A percentile compares a stretch with the other conserved stretches of the same genome.
Conservation (phyloP, 1,140 invertebrate species). For the Danaus plexippus region DNA sequence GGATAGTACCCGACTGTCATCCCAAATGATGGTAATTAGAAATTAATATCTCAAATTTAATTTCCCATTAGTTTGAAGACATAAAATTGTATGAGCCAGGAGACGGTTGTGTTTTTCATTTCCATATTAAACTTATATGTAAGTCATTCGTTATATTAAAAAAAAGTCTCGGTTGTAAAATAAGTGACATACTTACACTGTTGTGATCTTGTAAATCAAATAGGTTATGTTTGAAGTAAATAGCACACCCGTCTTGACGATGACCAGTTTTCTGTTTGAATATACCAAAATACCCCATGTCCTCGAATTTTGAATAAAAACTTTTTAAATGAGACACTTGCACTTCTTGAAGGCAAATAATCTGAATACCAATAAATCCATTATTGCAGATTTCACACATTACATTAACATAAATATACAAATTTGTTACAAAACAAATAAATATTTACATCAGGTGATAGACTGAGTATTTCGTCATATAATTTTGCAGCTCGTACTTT, state of each 20-base stretch:
- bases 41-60: too few species aligned
- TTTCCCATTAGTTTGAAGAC: too few species aligned
- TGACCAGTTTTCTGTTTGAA: conserved; percentile 83
- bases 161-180: too few species aligned
- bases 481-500: conserved; percentile 77
- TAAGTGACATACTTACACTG: conserved; percentile 62
- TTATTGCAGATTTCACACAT: conserved; percentile 1
- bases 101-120: too few species aligned
- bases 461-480: conserved; percentile 78
- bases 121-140: too few species aligned
- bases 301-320: conserved; percentile 74
- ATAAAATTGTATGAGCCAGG: too few species aligned
- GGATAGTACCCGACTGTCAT: too few species aligned
- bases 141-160: too few species aligned
- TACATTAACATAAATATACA: not conserved
- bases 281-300: conserved; percentile 74
- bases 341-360: conserved; percentile 90
- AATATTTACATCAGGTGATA: conserved; percentile 81
- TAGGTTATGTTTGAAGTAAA: conserved; percentile 79
- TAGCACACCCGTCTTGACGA: conserved; percentile 86
- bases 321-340: conserved; percentile 81
- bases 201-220: conserved; percentile 76
- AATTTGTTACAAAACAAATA: conserved; percentile 17
- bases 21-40: too few species aligned
- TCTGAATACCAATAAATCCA: conserved; percentile 64